Percentiles rank a stretch among this genome's conserved stretches.
phyloP scores from a whole-genome alignment of 30 jellyfish, hydroid and myxozoan species.

The Kudoa iwatai region DNA sequence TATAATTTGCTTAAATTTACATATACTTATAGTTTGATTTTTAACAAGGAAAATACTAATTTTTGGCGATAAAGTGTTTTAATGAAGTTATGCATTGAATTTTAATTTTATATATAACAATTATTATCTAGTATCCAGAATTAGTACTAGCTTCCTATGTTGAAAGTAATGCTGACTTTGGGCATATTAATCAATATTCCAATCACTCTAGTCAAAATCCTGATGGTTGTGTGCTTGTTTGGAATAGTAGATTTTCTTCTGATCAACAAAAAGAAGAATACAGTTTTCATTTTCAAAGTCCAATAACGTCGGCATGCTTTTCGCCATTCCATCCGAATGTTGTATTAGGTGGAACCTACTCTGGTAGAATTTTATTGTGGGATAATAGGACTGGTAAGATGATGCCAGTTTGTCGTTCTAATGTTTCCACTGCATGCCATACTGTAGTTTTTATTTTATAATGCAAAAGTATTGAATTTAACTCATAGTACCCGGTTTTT shows the following conservation, averaged over 20 bases:
- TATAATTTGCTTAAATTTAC: too few species aligned
- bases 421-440: constrained; percentile 68
- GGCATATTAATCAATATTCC: too few species aligned
- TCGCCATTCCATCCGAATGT: constrained; percentile 78
- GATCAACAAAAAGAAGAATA: too few species aligned
- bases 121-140: constrained; percentile 35
- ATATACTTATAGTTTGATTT: too few species aligned
- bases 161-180: constrained; percentile 43
- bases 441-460: constrained; percentile 57
- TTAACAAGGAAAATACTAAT: too few species aligned
- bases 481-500: constrained; percentile 69
- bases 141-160: constrained; percentile 53
- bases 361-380: constrained; percentile 86
- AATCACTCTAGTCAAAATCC: constrained; percentile 96
- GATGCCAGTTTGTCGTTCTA: constrained; percentile 70
- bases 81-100: too few species aligned
- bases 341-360: constrained; percentile 76
- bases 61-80: too few species aligned
- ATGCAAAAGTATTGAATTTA: too few species aligned
- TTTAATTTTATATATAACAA: too few species aligned
- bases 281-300: constrained; percentile 16
- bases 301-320: constrained; percentile 69
- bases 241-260: too few species aligned
- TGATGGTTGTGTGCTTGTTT: constrained; percentile 56
- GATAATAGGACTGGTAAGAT: constrained; percentile 69